Evolutionary conservation across 1,140 invertebrate species (phyloP).

Genomic region (Euschistus heros): DNA sequence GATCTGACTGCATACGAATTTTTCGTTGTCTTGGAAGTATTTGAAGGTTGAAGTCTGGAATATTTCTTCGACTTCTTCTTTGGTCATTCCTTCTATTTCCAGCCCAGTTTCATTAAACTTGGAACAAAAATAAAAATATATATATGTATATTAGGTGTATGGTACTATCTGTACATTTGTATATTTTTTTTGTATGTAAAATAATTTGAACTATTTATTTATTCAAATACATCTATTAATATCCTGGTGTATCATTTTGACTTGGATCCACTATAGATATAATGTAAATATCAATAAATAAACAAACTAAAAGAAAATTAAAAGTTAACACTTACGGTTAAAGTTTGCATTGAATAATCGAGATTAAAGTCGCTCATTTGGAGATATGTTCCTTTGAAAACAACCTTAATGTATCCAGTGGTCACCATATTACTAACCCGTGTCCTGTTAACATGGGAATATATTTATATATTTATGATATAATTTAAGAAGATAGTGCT

Average conservation of each 20-base stretch:
- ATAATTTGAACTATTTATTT: too few species aligned
- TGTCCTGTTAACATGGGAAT: neutral
- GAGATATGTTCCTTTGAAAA: neutral
- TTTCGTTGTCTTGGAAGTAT: slow-evolving; percentile 1
- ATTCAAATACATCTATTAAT: too few species aligned
- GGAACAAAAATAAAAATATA: too few species aligned
- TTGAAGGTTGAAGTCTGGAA: neutral
- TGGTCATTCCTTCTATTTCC: slow-evolving; percentile 19
- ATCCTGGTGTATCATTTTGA: too few species aligned
- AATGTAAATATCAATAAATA: too few species aligned
- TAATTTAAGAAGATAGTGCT: neutral
- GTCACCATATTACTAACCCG: neutral
- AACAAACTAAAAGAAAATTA: too few species aligned
- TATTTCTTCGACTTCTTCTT: slow-evolving; percentile 5
- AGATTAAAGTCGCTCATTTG: slow-evolving; percentile 7
- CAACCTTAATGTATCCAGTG: slow-evolving; percentile 1
- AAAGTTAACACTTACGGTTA: neutral
- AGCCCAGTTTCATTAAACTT: slow-evolving; percentile 16
- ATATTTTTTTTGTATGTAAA: too few species aligned
- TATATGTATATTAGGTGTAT: too few species aligned
- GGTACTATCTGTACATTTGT: too few species aligned
- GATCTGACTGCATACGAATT: slow-evolving; percentile 1
- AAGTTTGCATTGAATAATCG: neutral
- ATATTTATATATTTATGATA: too few species aligned
- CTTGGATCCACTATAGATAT: too few species aligned